Base-by-base conservation (phyloP, 2,888 invertebrate species). In the Cylloceria caligata region DNA sequence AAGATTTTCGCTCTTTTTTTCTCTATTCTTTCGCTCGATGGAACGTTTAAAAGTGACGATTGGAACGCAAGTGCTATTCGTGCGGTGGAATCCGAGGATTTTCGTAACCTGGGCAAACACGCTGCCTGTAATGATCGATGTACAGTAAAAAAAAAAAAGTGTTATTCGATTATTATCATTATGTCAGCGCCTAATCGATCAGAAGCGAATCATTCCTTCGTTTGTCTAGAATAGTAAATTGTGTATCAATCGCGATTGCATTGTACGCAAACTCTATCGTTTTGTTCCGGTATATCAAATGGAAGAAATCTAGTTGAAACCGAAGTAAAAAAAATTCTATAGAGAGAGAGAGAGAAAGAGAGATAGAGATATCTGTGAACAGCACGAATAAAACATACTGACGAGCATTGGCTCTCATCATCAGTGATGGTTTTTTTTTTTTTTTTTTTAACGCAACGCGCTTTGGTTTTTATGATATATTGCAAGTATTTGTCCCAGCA, bases 341-440 rank as follows among this genome's bases (percentile, higher is more conserved):
- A 49, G 16, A 68, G n/a, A 24, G 16, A 21, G 13, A 27, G 9
- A 49, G 24, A 67, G 7, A 7, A 62, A 24, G 5, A 55, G 19
- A 52, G 52, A 49, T 52, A 9, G 21, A 21, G 13, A 45, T 65
- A 71, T 71, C 36, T 27, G 64, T 36, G 21, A 69, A 75, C 16
- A 75, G 57, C 52, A 72, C 49, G 65, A 71, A 39, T 13, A 45
- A 57, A 57, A 77, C 62, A 67, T 73, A 30, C 68, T 67, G 62
- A 64, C 45, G 71, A 57, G 64, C 67, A 57, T 81, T 72, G 55
- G 36, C 16, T 76, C 76, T 65, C 55, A 45, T 69, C 62, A 34
- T 60, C 45, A 60, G 62, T 77, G 65, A 67, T 71, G 34, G 19
- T 9, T 34, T 47, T 47, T 67, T 30, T 42, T 65, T 47, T 67